Percentiles rank a stretch among this genome's conserved stretches.
phyloP scores from a whole-genome alignment of 2,113 vertebrate genomes.

The Sylvietta virens region DNA sequence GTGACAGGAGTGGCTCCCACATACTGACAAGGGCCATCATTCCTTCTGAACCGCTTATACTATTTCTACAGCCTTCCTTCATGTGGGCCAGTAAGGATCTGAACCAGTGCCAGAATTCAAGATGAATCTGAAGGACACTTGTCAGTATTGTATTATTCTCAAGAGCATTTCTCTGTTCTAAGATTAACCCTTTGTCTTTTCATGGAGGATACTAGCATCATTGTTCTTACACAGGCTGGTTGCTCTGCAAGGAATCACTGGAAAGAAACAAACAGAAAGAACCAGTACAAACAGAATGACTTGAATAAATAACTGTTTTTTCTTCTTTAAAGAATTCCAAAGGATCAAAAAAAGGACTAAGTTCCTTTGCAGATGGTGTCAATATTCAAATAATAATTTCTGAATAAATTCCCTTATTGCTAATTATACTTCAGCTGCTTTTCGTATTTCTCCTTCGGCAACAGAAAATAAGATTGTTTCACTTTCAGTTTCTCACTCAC shows the following conservation, averaged over 20 bases:
- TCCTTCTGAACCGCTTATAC: not conserved
- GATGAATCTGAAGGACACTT: not conserved
- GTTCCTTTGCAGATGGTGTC: not conserved
- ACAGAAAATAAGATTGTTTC: not conserved
- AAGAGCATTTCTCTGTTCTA: not conserved
- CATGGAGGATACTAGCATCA: not conserved
- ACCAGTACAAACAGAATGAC: not conserved
- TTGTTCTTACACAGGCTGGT: not conserved
- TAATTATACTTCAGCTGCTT: not conserved
- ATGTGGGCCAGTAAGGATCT: not conserved
- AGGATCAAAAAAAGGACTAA: not conserved
- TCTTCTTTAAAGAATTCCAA: not conserved
- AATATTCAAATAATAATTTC: not conserved
- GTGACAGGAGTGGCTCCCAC: not conserved
- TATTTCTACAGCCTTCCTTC: not conserved
- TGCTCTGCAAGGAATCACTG: not conserved
- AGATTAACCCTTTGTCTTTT: not conserved
- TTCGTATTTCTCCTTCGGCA: not conserved
- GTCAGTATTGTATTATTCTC: not conserved
- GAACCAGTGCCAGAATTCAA: not conserved
- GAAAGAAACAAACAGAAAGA: not conserved
- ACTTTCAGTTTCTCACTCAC: slow-evolving; percentile 47
- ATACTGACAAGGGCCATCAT: not conserved
- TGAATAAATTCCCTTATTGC: not conserved
- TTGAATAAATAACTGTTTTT: not conserved